Evolutionary conservation across 2,797 vertebrate genomes (phyloP).

Genomic region (Sebastes oblongus): DNA sequence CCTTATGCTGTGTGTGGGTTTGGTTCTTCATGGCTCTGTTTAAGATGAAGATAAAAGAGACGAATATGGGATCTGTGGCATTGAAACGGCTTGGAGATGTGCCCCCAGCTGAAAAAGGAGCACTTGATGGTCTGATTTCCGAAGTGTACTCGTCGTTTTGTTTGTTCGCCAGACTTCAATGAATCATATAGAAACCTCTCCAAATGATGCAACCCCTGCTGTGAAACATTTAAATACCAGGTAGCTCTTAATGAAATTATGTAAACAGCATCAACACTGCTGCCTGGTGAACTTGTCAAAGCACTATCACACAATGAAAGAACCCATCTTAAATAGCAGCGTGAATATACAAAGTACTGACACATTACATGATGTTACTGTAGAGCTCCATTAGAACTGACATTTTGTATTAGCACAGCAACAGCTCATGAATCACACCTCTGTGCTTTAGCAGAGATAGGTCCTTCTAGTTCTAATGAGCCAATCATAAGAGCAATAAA

Average conservation of each 20-base stretch:
- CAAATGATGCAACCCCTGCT: slow-evolving; percentile 23
- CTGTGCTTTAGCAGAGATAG: slow-evolving; percentile 13
- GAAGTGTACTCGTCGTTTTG: slow-evolving; percentile 45
- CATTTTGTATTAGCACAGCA: slow-evolving; percentile 43
- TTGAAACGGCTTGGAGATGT: slow-evolving; percentile 43
- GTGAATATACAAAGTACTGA: slow-evolving; percentile 8
- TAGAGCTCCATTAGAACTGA: slow-evolving; percentile 46
- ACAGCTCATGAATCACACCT: slow-evolving; percentile 43
- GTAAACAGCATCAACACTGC: slow-evolving; percentile 13
- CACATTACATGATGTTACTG: slow-evolving; percentile 30
- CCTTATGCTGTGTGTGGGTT: slow-evolving; percentile 18
- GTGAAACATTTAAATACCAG: slow-evolving; percentile 20
- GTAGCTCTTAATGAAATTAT: slow-evolving; percentile 21
- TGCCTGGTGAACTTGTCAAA: slow-evolving; percentile 21
- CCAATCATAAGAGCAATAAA: slow-evolving; percentile 8
- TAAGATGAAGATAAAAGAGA: slow-evolving; percentile 53
- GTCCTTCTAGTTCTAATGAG: slow-evolving; percentile 13
- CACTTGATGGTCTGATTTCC: slow-evolving; percentile 45
- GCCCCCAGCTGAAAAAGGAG: slow-evolving; percentile 51
- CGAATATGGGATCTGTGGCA: slow-evolving; percentile 29
- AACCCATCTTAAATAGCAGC: slow-evolving; percentile 17
- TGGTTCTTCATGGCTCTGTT: slow-evolving; percentile 23
- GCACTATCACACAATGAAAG: slow-evolving; percentile 3
- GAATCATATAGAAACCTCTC: slow-evolving; percentile 21
- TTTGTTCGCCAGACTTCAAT: slow-evolving; percentile 55